Evolutionary conservation across 2,888 invertebrate species (phyloP), one percentile per base, ranked within the genome.

Genomic region (Sceliomorpha sp.): DNA sequence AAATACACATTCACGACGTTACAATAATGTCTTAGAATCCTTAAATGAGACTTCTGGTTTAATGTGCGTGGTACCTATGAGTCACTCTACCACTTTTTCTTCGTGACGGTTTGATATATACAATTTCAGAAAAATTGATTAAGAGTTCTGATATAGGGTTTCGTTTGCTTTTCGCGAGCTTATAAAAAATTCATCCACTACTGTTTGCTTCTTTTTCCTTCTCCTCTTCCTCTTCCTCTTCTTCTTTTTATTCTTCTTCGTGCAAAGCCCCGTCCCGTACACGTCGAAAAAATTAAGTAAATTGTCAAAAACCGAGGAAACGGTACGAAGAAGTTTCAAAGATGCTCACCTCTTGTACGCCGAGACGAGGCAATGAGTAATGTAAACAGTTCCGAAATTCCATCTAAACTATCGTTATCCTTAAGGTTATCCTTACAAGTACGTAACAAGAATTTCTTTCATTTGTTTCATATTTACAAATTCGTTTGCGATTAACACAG

Each of bases 1-100:
- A 85, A 85, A 84, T 83, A 84, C 83, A 81, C 83, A 82, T 83
- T 83, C 84, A 81, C 81, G 76, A 79, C 76, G 75, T 78, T 80
- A 80, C 75, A 76, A 74, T 74, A 72, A 77, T 75, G 70, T 77
- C 72, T 73, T 76, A 53, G 73, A 75, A 74, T 77, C 62, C 66
- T 75, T 74, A 74, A 75, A 77, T 63, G 72, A 20, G 20, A 74
- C 73, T 62, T 32, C 13, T 73, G 73, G 56, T 59, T 70, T 73
- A 70, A 72, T 76, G 78, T 78, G 76, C 78, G 78, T 74, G 71
- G 73, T 76, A 77, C 56, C 72, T 76, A 76, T 73, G 32, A 73
- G 68, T 73, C 58, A 63, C 69, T 71, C 73, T 74, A 76, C 72
- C 73, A 73, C 69, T 67, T 72, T 50, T 64, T 58, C 50, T 47